Evolutionary conservation across 2,113 vertebrate genomes (phyloP), one percentile per base, ranked within the genome.

Genomic region (Oryzias celebensis): DNA sequence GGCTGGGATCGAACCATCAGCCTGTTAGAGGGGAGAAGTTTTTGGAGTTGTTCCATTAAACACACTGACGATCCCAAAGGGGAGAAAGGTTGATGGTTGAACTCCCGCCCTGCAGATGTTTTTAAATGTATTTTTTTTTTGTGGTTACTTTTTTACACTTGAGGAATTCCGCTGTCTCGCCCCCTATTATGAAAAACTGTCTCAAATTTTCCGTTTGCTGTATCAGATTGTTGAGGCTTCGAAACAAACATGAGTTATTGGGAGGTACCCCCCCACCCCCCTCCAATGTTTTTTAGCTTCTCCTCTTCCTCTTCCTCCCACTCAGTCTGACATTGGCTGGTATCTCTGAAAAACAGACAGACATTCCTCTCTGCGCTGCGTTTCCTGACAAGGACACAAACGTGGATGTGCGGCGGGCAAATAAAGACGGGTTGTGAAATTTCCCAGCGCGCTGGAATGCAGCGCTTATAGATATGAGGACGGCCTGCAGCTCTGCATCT

Each of bases 361-460:
- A 68, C 77, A 78, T 82, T 85, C 78, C 73, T 75, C 50, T 61
- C 54, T 64, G 69, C 52, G 51, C 42, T 77, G n/a, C 23, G 60
- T 62, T 71, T 76, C 56, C 60, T 55, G 65, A 66, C 72, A 45
- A 74, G 71, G 65, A 71, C 70, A 17, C 72, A 17, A 65, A 52
- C 22, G 45, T 7, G 36, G 51, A 45, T 10, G 7, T 31, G 53
- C 20, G 55, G 2, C 31, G 44, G 50, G n/a, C 0, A 42, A 5
- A 18, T 3, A 3, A 4, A 16, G 36, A 52, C 52, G 17, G 24
- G 4, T 52, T 48, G 54, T 50, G 53, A 63, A 50, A 52, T 48
- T 12, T 2, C 20, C 22, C 31, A 36, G 18, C 3, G 28, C 24
- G 48, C 16, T 16, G 17, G 41, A 50, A 57, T 36, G 28, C 20